These are phyloP conservation scores for Cervus canadensis DNA, from an alignment of 2,113 vertebrate genomes.

Conservation along the genomic window DNA sequence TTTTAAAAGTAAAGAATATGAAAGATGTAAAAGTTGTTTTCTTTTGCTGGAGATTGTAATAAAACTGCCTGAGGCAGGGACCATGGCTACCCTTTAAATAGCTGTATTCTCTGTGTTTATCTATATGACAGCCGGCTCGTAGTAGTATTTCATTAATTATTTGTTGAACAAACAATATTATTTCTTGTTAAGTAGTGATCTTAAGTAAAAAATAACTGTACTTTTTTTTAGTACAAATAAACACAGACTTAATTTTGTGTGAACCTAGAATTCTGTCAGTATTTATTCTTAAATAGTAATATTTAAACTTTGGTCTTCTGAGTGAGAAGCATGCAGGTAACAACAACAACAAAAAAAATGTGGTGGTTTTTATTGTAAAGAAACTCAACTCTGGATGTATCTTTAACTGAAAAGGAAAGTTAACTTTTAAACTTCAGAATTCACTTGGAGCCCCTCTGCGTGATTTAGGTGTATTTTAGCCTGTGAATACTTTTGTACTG, in stretches of 20 bases:
- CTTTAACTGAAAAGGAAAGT: neutral
- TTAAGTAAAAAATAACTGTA: neutral
- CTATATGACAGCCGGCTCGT: neutral
- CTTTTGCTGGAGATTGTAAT: neutral
- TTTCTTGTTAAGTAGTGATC: neutral
- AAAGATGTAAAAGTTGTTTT: neutral
- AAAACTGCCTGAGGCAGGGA: neutral
- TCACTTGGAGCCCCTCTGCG: neutral
- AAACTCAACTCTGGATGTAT: neutral
- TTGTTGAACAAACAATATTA: neutral
- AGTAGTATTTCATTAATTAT: neutral
- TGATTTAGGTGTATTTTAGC: neutral
- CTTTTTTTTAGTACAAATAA: neutral
- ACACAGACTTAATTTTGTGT: neutral
- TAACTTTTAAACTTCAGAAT: neutral
- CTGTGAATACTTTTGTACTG: neutral
- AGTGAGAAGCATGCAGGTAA: neutral
- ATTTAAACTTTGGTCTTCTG: neutral
- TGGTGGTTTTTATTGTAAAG: neutral
- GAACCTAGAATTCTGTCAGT: neutral
- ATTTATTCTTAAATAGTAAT: neutral
- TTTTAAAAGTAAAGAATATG: conserved; percentile 11
- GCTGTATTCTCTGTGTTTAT: neutral
- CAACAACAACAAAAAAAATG: neutral
- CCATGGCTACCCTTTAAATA: neutral